A percentile compares a stretch with the other conserved stretches of the same genome.
Conservation (phyloP, 1,140 invertebrate species). For the Leucophenga varia region DNA sequence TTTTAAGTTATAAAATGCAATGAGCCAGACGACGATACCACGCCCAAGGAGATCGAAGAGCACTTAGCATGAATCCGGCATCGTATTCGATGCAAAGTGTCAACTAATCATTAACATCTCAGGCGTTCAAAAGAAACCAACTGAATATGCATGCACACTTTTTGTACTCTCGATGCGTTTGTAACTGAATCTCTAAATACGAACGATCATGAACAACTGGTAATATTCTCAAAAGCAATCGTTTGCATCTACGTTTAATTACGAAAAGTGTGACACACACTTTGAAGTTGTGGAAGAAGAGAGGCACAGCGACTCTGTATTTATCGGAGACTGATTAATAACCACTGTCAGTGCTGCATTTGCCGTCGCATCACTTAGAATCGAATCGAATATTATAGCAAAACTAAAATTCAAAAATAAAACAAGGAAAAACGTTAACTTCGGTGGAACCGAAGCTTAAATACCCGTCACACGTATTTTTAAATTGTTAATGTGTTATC, state of each 20-base stretch:
- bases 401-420: no score
- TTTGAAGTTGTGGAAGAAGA: conserved; percentile 1
- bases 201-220: no score
- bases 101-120: background rate
- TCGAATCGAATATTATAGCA: no score
- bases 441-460: no score
- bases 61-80: conserved; percentile 43
- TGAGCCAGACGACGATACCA: conserved; percentile 25
- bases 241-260: conserved; percentile 49
- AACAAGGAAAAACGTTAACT: no score
- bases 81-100: conserved; percentile 18
- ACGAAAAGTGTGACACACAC: conserved; percentile 42
- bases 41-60: conserved; percentile 9
- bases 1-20: no score
- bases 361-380: no score
- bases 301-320: conserved; percentile 26
- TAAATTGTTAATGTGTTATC: no score
- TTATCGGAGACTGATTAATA: conserved; percentile 53
- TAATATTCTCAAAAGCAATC: conserved; percentile 18
- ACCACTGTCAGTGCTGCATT: conserved; percentile 30
- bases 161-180: conserved; percentile 3
- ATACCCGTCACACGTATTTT: no score
- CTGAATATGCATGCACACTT: conserved; percentile 2
- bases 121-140: conserved; percentile 16
- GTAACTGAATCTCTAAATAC: no score